A percentile compares a stretch with the other conserved stretches of the same genome.
These are phyloP conservation scores for Spatulosminthurus flaviceps DNA, from an alignment of 2,888 invertebrate genomes.

Conservation along the genomic window DNA sequence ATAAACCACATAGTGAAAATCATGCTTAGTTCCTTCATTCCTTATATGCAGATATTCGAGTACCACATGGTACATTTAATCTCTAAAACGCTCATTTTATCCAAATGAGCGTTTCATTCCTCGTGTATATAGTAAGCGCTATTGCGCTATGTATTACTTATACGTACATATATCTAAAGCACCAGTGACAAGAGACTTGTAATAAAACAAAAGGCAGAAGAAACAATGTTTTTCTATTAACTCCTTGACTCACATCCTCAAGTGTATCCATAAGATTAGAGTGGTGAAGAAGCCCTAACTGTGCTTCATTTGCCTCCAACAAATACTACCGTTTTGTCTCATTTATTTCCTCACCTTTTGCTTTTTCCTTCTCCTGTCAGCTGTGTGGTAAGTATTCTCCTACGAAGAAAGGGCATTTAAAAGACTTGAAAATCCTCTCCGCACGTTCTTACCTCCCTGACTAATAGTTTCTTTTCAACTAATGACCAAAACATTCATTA, in stretches of 20 bases:
- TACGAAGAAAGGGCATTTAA: neutral
- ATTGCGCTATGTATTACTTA: no score
- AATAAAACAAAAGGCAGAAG: conserved; percentile 33
- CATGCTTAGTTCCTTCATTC: conserved; percentile 17
- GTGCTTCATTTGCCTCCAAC: conserved; percentile 28
- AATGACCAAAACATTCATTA: conserved; percentile 29
- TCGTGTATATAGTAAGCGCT: no score
- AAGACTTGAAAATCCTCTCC: neutral
- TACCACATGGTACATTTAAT: no score
- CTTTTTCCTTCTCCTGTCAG: conserved; percentile 1
- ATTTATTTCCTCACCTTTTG: conserved; percentile 41
- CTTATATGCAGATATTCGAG: no score
- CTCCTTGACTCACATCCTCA: conserved; percentile 3
- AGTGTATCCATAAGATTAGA: neutral
- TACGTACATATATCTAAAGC: no score
- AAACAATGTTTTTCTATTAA: conserved; percentile 18
- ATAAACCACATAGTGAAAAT: conserved; percentile 21
- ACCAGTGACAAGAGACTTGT: no score
- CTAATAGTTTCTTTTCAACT: conserved; percentile 36
- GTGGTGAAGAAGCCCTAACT: neutral
- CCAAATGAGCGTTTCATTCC: no score
- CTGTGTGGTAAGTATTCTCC: neutral
- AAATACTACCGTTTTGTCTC: conserved; percentile 41
- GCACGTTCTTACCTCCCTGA: neutral
- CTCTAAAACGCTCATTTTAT: no score